These are phyloP conservation scores for Anolis sagrei DNA, from an alignment of 2,113 vertebrate genomes.

Conservation along the genomic window DNA sequence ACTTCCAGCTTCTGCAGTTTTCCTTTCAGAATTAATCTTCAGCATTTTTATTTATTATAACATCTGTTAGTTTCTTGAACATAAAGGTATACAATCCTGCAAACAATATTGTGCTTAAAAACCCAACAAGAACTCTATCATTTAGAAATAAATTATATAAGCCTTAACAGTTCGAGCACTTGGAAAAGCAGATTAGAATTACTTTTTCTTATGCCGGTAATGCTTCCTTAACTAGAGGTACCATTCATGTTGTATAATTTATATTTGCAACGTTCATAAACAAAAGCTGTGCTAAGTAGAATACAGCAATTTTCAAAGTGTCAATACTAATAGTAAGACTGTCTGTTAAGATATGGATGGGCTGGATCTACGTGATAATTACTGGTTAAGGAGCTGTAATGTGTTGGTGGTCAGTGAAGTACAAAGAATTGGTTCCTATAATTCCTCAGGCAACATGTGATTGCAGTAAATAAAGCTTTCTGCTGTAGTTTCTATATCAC, in stretches of 20 bases:
- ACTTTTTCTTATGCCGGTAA: slow-evolving; percentile 35
- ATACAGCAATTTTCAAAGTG: slow-evolving; percentile 43
- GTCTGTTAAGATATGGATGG: slow-evolving; percentile 48
- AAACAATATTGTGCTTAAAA: slow-evolving; percentile 20
- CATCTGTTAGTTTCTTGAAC: slow-evolving; percentile 6
- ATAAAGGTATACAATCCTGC: background rate
- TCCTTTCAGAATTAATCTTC: slow-evolving; percentile 10
- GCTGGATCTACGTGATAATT: slow-evolving; percentile 51
- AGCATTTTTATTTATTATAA: slow-evolving; percentile 33
- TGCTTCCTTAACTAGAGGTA: slow-evolving; percentile 25
- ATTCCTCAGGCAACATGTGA: slow-evolving; percentile 38
- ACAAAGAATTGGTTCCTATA: slow-evolving; percentile 55
- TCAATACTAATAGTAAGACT: slow-evolving; percentile 45
- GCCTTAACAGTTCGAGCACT: background rate
- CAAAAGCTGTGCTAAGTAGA: slow-evolving; percentile 53
- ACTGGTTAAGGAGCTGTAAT: slow-evolving; percentile 45
- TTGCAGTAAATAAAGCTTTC: slow-evolving; percentile 41
- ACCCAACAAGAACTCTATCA: background rate
- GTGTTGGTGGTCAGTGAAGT: slow-evolving; percentile 36
- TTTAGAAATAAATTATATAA: background rate
- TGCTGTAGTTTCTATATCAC: background rate
- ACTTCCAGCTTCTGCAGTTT: background rate
- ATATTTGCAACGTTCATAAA: slow-evolving; percentile 55
- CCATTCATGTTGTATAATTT: slow-evolving; percentile 50
- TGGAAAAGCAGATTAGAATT: slow-evolving; percentile 4